phyloP scores from a whole-genome alignment of 2,888 invertebrate genomes.

The Charanyca ferruginea region DNA sequence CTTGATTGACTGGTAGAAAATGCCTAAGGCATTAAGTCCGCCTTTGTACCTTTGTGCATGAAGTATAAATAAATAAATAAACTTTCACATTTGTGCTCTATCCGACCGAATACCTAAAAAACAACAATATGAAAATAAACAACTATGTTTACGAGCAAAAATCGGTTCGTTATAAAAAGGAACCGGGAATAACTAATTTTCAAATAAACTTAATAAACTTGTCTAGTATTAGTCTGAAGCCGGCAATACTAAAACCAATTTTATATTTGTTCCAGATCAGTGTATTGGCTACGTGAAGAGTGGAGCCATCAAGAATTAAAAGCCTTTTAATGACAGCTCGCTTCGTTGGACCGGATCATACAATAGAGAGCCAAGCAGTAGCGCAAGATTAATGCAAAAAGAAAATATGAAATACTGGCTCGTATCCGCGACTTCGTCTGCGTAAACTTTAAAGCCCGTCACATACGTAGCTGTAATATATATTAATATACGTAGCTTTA shows the following conservation, averaged over 20 bases:
- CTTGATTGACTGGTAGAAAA: no score
- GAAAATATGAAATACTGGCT: no score
- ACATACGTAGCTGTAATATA: no score
- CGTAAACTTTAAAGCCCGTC: no score
- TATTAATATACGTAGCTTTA: no score
- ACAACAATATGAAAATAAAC: neutral
- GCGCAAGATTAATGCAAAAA: neutral
- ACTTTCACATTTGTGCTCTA: no score
- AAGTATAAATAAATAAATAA: no score
- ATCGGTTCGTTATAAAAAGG: neutral
- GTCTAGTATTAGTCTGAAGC: neutral
- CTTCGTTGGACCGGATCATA: conserved; percentile 72
- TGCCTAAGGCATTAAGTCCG: no score
- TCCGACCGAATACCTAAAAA: no score
- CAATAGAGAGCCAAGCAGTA: conserved; percentile 57
- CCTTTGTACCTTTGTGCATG: no score
- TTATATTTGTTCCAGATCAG: conserved; percentile 82
- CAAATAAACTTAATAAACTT: conserved; percentile 8
- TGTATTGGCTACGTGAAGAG: conserved; percentile 78
- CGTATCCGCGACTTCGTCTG: no score
- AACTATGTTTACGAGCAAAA: no score
- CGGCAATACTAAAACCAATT: conserved; percentile 64
- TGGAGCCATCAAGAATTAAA: conserved; percentile 89
- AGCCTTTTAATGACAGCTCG: conserved; percentile 89
- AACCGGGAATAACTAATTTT: neutral